Conservation (phyloP, 2,797 vertebrate genomes). For the Manis pentadactyla region DNA sequence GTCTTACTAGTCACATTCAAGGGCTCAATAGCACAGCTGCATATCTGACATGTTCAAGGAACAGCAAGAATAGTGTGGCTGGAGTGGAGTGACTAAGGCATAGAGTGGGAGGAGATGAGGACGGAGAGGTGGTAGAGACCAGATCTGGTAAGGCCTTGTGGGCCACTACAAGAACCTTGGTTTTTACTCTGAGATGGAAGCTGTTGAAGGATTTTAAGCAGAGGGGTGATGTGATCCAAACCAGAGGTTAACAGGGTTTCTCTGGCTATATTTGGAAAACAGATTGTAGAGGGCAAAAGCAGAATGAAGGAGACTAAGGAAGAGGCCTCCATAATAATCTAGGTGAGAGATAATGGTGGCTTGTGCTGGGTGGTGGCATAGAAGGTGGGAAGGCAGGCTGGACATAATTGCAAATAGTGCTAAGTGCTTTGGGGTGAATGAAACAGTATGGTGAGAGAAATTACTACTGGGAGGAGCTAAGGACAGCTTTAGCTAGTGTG, state of each 20-base stretch:
- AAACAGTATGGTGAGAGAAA: background rate
- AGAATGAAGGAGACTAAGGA: background rate
- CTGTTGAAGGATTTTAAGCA: conserved; percentile 37
- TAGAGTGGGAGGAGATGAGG: background rate
- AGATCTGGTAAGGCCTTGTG: background rate
- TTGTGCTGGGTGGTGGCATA: background rate
- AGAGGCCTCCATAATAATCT: background rate
- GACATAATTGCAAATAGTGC: background rate
- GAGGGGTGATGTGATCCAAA: background rate
- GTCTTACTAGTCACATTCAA: background rate
- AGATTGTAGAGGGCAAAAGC: background rate
- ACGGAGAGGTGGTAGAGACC: background rate
- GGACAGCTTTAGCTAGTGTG: background rate
- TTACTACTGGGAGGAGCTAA: background rate
- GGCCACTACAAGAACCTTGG: background rate
- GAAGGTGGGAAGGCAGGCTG: background rate
- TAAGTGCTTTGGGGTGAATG: background rate
- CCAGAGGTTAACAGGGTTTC: background rate
- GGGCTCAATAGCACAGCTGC: background rate
- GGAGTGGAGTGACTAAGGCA: background rate
- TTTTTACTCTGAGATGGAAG: background rate
- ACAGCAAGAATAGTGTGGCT: background rate
- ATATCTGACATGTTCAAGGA: background rate
- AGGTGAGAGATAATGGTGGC: background rate
- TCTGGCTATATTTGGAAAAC: background rate